Conservation (phyloP, 2,113 vertebrate species). For the Dipodomys spectabilis region DNA sequence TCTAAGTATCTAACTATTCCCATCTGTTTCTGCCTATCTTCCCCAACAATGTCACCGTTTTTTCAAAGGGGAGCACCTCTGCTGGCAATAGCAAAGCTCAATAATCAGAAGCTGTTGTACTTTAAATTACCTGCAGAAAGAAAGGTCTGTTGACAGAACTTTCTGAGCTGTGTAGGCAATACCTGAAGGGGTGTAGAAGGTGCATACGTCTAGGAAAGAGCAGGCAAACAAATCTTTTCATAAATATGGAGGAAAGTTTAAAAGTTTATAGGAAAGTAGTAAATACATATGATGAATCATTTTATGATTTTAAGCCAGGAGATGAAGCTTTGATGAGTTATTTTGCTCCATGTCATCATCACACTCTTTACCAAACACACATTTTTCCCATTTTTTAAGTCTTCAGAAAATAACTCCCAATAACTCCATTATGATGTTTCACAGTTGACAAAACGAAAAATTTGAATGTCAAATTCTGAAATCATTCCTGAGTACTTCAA, state of each 20-base stretch:
- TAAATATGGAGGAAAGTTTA: not conserved
- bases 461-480: slow-evolving; percentile 5
- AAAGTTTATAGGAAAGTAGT: not conserved
- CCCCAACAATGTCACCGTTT: slow-evolving; percentile 31
- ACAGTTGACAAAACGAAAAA: not conserved
- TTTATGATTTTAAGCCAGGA: not conserved
- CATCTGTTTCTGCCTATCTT: slow-evolving; percentile 1
- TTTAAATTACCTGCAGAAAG: not conserved
- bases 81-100: not conserved
- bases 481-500: not conserved
- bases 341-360: not conserved
- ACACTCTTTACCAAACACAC: not conserved
- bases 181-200: not conserved
- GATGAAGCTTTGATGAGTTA: not conserved
- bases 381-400: not conserved
- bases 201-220: not conserved
- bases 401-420: not conserved
- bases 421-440: not conserved
- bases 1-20: slow-evolving; percentile 42
- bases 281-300: not conserved
- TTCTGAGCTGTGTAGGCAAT: not conserved
- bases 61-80: not conserved
- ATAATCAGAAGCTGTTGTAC: not conserved
- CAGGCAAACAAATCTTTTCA: not conserved
- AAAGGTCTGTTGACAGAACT: no score